Conservation (phyloP, 2,888 invertebrate species). For the Abrostola tripartita region DNA sequence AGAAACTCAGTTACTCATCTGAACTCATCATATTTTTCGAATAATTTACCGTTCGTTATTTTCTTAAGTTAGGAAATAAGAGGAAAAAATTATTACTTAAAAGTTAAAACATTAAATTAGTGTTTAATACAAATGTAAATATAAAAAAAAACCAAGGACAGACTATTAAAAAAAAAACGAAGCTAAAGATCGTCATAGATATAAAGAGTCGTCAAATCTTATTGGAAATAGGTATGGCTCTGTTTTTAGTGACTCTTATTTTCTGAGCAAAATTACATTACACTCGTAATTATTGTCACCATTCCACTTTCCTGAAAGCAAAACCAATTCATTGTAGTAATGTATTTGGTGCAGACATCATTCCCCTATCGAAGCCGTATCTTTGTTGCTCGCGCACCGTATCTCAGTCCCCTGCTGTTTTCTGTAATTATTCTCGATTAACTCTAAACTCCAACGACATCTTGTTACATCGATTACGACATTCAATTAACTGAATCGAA, state of each 20-base stretch:
- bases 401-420: slow-evolving; percentile 11
- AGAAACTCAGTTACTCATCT: slow-evolving; percentile 69
- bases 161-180: too few species aligned
- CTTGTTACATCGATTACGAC: slow-evolving; percentile 14
- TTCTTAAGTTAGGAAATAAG: too few species aligned
- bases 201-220: too few species aligned
- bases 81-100: too few species aligned
- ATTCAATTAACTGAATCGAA: slow-evolving; percentile 17
- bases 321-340: slow-evolving; percentile 7
- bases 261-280: too few species aligned
- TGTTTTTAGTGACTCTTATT: too few species aligned
- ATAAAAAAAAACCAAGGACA: too few species aligned
- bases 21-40: slow-evolving; percentile 58
- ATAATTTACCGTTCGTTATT: slow-evolving; percentile 21
- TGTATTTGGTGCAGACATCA: slow-evolving; percentile 8
- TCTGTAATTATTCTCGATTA: slow-evolving; percentile 32
- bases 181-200: too few species aligned
- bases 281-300: background rate
- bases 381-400: slow-evolving; percentile 17
- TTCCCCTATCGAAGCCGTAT: slow-evolving; percentile 32
- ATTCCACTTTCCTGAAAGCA: background rate
- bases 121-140: too few species aligned
- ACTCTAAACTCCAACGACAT: slow-evolving; percentile 28
- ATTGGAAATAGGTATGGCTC: too few species aligned
- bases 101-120: too few species aligned